phyloP scores from a whole-genome alignment of 2,888 invertebrate species.

The Ephialtes manifestator region DNA sequence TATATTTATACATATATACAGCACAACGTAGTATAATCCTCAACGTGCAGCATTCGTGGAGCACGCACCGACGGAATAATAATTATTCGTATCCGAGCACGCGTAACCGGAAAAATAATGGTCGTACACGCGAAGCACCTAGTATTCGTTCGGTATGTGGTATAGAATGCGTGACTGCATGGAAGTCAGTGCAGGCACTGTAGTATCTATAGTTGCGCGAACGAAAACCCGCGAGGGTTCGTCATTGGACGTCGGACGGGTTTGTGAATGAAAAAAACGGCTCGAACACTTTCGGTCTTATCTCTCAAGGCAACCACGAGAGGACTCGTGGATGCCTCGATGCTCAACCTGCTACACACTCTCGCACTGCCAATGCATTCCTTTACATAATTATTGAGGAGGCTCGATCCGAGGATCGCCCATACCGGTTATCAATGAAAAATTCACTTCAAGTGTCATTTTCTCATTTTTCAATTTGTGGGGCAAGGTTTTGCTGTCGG shows the following conservation, averaged over 20 bases:
- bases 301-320: conserved; percentile 28
- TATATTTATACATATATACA: conserved; percentile 24
- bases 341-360: conserved; percentile 25
- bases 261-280: conserved; percentile 34
- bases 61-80: conserved; percentile 54
- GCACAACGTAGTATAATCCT: conserved; percentile 12
- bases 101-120: conserved; percentile 60
- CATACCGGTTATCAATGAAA: conserved; percentile 35
- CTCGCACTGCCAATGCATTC: conserved; percentile 24
- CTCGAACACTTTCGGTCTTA: conserved; percentile 55
- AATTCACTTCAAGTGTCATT: not conserved
- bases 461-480: not conserved
- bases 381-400: conserved; percentile 42
- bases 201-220: not conserved
- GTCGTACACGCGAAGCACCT: not conserved
- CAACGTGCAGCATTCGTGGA: conserved; percentile 21
- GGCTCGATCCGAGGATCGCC: conserved; percentile 28
- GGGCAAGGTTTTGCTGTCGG: not conserved
- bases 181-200: not conserved
- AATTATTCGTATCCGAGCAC: conserved; percentile 63
- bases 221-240: conserved; percentile 31
- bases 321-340: conserved; percentile 18
- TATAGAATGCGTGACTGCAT: conserved; percentile 21
- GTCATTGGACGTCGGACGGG: conserved; percentile 40
- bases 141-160: conserved; percentile 8